Percentiles rank a stretch among this genome's conserved stretches.
Conservation (phyloP, 2,113 vertebrate species). For the Plecturocebus donacophilus region DNA sequence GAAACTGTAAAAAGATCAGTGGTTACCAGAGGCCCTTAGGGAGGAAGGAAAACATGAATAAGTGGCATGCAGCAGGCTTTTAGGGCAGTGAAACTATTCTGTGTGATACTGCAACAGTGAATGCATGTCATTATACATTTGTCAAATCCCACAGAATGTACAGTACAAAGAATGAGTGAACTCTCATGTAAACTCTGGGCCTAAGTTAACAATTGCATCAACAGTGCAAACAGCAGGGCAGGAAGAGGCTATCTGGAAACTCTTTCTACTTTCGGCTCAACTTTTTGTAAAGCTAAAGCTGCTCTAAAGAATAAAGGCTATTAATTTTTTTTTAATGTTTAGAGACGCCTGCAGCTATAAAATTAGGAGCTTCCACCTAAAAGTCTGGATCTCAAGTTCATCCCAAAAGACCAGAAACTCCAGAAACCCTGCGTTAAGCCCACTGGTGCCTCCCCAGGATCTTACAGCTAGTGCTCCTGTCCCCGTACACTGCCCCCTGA, state of each 20-base stretch:
- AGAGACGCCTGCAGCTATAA: neutral
- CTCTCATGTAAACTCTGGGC: neutral
- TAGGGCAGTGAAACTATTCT: neutral
- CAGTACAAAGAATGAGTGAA: neutral
- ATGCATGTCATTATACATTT: neutral
- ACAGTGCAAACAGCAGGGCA: neutral
- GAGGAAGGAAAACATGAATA: neutral
- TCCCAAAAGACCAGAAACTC: neutral
- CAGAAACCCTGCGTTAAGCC: neutral
- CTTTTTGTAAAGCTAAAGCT: neutral
- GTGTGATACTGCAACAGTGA: neutral
- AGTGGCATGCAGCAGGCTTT: neutral
- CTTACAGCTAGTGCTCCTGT: neutral
- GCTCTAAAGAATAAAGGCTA: neutral
- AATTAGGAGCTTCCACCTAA: neutral
- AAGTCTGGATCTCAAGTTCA: neutral
- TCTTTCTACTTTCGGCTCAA: neutral
- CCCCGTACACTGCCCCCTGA: neutral
- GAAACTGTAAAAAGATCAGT: neutral
- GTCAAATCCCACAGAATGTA: neutral
- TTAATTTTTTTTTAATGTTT: accelerated
- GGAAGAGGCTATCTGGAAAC: no score
- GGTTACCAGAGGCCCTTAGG: neutral
- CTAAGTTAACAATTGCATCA: neutral
- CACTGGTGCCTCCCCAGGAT: neutral